phyloP scores from a whole-genome alignment of 2,888 invertebrate genomes.

The Cryptophagus acutangulus region DNA sequence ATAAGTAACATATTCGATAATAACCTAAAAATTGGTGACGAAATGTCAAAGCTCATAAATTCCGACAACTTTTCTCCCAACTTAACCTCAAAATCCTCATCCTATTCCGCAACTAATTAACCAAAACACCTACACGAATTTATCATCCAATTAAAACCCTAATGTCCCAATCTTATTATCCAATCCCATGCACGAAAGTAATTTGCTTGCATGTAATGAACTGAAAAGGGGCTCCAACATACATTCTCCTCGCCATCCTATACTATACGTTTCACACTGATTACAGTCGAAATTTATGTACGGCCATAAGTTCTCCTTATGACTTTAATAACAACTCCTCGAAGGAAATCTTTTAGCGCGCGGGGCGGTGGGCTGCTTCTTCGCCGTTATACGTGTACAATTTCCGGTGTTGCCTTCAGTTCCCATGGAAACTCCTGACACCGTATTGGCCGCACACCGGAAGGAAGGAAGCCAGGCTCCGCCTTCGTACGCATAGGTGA shows the following conservation, averaged over 20 bases:
- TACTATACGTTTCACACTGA: conserved; percentile 15
- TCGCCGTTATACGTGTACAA: conserved; percentile 16
- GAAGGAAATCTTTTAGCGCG: conserved; percentile 3
- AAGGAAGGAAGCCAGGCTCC: conserved; percentile 40
- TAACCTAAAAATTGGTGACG: no score
- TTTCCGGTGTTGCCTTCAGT: conserved; percentile 35
- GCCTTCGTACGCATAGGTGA: conserved; percentile 20
- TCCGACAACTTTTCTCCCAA: no score
- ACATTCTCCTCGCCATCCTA: conserved; percentile 3
- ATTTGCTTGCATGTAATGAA: conserved; percentile 2
- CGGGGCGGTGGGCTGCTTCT: conserved; percentile 9
- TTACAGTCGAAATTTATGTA: conserved; percentile 24
- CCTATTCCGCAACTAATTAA: no score
- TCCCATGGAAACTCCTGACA: conserved; percentile 39
- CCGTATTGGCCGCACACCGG: conserved; percentile 41
- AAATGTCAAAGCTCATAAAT: no score
- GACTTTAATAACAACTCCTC: conserved; percentile 27
- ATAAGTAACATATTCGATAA: no score
- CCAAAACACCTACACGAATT: no score
- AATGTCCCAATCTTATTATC: no score
- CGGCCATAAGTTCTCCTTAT: conserved; percentile 27
- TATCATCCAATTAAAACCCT: no score
- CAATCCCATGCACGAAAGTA: no score
- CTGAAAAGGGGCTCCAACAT: neutral
- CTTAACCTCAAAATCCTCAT: no score